Conservation (phyloP, 2,888 invertebrate genomes). For the Sicus ferrugineus region DNA sequence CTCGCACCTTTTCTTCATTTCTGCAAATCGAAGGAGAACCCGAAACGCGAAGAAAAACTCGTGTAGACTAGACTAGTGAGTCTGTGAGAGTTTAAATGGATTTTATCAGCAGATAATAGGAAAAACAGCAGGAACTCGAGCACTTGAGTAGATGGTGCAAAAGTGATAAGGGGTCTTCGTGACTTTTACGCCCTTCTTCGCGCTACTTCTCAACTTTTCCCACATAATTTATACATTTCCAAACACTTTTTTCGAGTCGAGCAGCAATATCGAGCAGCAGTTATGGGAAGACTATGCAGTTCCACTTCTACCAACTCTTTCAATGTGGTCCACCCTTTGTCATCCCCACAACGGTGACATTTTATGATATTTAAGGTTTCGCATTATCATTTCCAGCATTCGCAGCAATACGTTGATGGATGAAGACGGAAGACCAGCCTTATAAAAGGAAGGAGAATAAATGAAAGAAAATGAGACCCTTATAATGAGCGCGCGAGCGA, state of each 20-base stretch:
- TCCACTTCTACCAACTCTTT: no score
- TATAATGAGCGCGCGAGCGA: conserved; percentile 17
- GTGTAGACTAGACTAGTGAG: not conserved
- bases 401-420: not conserved
- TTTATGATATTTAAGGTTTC: no score
- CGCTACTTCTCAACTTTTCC: not conserved
- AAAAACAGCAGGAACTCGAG: conserved; percentile 13
- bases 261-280: no score
- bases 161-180: not conserved
- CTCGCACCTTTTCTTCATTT: conserved; percentile 3
- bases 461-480: not conserved
- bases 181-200: not conserved
- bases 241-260: no score
- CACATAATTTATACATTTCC: not conserved
- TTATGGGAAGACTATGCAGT: no score
- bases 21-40: not conserved
- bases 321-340: no score
- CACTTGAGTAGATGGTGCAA: not conserved
- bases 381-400: no score
- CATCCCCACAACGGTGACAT: no score
- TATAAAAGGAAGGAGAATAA: not conserved
- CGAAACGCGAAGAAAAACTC: not conserved
- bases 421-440: no score
- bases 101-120: conserved; percentile 6
- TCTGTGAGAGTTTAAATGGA: no score